Percentiles rank a stretch among this genome's conserved stretches.
These are phyloP conservation scores for Ptilonorhynchus violaceus DNA, from an alignment of 2,113 vertebrate species.

Conservation along the genomic window DNA sequence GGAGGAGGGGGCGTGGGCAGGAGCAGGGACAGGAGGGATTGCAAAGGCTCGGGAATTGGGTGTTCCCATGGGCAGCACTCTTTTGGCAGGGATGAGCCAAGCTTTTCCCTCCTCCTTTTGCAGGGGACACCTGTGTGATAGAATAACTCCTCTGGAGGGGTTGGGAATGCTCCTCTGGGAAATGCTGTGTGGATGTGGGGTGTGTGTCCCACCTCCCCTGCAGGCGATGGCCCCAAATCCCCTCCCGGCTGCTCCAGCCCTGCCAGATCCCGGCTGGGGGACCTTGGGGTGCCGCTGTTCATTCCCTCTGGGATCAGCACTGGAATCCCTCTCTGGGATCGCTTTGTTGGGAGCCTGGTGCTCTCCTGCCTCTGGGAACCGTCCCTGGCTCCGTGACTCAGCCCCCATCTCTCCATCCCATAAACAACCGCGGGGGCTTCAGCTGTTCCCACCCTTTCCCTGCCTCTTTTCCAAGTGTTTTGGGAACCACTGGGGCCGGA, in stretches of 20 bases:
- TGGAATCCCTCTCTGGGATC: not conserved
- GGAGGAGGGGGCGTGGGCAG: not conserved
- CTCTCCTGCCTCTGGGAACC: not conserved
- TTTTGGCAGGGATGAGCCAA: not conserved
- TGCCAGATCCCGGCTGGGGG: rapidly evolving
- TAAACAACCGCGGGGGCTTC: not conserved
- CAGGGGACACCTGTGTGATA: not conserved
- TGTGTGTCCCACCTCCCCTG: rapidly evolving
- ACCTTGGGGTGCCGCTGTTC: rapidly evolving
- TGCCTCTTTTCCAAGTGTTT: not conserved
- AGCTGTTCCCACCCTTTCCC: not conserved
- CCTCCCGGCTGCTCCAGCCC: not conserved
- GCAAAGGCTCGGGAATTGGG: not conserved
- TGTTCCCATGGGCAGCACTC: rapidly evolving
- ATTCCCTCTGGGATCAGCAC: not conserved
- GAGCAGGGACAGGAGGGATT: not conserved
- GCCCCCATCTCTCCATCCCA: not conserved
- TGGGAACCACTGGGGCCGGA: not conserved
- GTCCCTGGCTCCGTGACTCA: not conserved
- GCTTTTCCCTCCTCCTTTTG: not conserved
- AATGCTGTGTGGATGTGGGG: not conserved
- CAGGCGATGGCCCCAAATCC: rapidly evolving
- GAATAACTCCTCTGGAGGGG: rapidly evolving
- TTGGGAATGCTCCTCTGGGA: not conserved
- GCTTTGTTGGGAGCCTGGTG: not conserved